Base-by-base conservation (phyloP, 2,888 invertebrate genomes). In the Drosophila fungiperda region DNA sequence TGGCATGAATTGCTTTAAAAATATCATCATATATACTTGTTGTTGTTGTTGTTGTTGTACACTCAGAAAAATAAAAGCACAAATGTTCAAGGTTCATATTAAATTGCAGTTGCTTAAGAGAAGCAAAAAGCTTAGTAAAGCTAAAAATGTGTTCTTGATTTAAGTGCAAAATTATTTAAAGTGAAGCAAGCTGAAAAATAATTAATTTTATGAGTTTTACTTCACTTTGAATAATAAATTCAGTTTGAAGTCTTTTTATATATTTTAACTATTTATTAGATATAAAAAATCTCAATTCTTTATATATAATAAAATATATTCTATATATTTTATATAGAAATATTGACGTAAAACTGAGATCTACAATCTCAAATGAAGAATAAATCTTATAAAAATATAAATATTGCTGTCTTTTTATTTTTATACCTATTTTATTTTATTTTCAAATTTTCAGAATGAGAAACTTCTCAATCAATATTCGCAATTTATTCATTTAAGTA, bases 1-100 rank as follows among this genome's bases (percentile, higher is more conserved):
- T 85, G 86, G 80, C 80, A 70, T 57, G 76, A 82, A 82, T 78
- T 70, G 86, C 73, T 81, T 75, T 86, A 68, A 73, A 79, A 86
- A 81, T 79, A 85, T 70, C 60, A 70, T 55, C 52, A 33, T 42
- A 69, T 83, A 73, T 80, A 80, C 69, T 79, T 72, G 67, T 68
- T 74, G 65, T 65, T 26, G 26, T 26, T 35, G 68, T n/a, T 11
- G 54, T 49, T 54, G 36, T 42, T 42, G 40, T 29, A 58, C 63
- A 72, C 40, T 26, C 9, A 29, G 29, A 26, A n/a, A 40, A 40
- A 36, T 23, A 11, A 15, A 23, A 8, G 15, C 23, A 23, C 12
- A 7, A 23, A 12, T 7, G 3, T 15, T 15, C 23, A 15, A 15
- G 23, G 23, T 23, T 8, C 45, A 15, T 23, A 23, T 45, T 45